Evolutionary conservation across 2,797 vertebrate genomes (phyloP), one percentile per base, ranked within the genome.

Genomic region (Gorsachius magnificus): DNA sequence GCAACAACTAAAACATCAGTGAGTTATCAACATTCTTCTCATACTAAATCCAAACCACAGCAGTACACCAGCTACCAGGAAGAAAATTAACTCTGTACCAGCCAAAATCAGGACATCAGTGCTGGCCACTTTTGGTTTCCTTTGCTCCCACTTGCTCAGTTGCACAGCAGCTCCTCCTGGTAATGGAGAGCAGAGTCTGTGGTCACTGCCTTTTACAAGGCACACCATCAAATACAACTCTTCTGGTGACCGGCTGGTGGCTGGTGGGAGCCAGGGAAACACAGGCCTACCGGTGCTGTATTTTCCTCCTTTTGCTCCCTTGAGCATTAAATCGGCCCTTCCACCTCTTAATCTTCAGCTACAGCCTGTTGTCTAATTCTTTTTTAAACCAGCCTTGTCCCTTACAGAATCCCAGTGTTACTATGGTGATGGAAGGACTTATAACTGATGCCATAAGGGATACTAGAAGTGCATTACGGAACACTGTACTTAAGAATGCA

Each of bases 341-440:
- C 16, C 71, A 58, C 43, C 25, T 96, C 75, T 64, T 93, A 87
- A 94, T 93, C 82, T 92, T 95, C 63, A 61, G 26, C 68, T n/a
- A 17, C 9, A 70, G 93, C 68, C 89, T 68, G 18, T 95, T 91
- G 36, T 89, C 93, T 95, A 63, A 22, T 71, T 56, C n/a, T 86
- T 78, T 95, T 96, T 90, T 90, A 78, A 81, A 70, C 50, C 13
- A 93, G 45, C 18, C 65, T 66, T 24, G 60, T 86, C n/a, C 51
- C 74, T 77, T 90, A 60, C 65, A 33, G n/a, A 41, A 71, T 84
- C 64, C 60, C 66, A 46, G 57, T 4, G 80, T 96, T 96, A 84
- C 95, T 85, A 61, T 82, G 89, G 90, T 16, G 35, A 96, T 92
- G 66, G 60, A 90, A 87, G 83, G 41, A 54, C 29, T 88, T 93